phyloP scores from a whole-genome alignment of 1,140 invertebrate genomes.

The Rhynchophorus ferrugineus region DNA sequence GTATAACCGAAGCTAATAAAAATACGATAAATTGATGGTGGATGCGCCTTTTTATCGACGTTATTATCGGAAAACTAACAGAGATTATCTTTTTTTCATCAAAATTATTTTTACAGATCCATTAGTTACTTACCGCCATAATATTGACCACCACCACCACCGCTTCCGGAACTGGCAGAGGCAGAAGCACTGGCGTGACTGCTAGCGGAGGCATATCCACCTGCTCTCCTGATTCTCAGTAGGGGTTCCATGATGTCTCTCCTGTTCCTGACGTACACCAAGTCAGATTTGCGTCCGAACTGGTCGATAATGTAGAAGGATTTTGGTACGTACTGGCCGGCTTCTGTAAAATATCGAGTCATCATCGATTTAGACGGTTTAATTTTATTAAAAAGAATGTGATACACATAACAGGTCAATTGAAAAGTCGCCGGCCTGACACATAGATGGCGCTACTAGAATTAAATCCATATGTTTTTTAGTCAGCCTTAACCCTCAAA shows the following conservation, averaged over 20 bases:
- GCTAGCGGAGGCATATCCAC: constrained; percentile 6
- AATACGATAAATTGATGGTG: no score
- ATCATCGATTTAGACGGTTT: no score
- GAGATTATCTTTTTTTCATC: no score
- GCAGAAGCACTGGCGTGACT: constrained; percentile 3
- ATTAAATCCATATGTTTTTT: background rate
- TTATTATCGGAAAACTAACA: no score
- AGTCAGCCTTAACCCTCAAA: background rate
- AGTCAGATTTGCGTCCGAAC: constrained; percentile 29
- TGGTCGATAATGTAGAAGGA: constrained; percentile 34
- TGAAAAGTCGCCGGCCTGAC: background rate
- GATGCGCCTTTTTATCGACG: no score
- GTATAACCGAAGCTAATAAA: no score
- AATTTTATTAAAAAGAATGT: background rate
- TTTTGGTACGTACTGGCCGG: constrained; percentile 34
- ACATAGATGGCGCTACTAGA: background rate
- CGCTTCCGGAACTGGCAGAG: constrained; percentile 4
- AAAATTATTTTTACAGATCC: no score
- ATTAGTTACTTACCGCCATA: constrained; percentile 11
- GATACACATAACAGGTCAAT: background rate
- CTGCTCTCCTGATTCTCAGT: constrained; percentile 25
- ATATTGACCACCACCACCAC: constrained; percentile 3
- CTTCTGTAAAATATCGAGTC: constrained; percentile 23
- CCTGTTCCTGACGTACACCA: constrained; percentile 28
- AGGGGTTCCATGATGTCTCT: constrained; percentile 24